A percentile compares a stretch with the other conserved stretches of the same genome.
phyloP scores from a whole-genome alignment of 1,140 invertebrate species.

The Meloidogyne chitwoodi region DNA sequence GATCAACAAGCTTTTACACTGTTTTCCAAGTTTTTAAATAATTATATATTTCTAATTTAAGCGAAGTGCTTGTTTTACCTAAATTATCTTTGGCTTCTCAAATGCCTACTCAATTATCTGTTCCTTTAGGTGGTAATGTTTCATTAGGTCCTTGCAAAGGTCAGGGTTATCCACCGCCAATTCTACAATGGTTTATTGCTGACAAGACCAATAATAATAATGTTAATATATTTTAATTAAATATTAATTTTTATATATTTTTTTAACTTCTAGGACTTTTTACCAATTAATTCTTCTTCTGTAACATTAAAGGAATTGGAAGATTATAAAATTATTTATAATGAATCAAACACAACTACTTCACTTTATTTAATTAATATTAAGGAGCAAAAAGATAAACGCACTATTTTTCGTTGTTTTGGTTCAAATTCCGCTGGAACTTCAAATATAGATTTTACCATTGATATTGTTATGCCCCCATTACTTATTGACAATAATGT shows the following conservation, averaged over 20 bases:
- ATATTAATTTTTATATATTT: neutral
- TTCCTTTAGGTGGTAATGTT: slow-evolving; percentile 42
- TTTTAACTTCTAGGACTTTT: neutral
- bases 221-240: neutral
- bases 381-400: slow-evolving; percentile 19
- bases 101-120: slow-evolving; percentile 33
- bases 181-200: slow-evolving; percentile 50
- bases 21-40: slow-evolving; percentile 34
- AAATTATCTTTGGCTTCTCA: slow-evolving; percentile 29
- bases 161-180: slow-evolving; percentile 49
- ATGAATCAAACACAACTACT: neutral
- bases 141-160: slow-evolving; percentile 39
- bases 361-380: neutral
- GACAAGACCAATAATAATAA: neutral
- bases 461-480: slow-evolving; percentile 28
- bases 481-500: neutral
- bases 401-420: slow-evolving; percentile 36
- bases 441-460: slow-evolving; percentile 37
- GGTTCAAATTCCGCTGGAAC: slow-evolving; percentile 48
- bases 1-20: slow-evolving; percentile 58
- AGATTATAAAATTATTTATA: neutral
- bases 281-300: slow-evolving; percentile 1
- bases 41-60: slow-evolving; percentile 25
- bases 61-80: slow-evolving; percentile 31
- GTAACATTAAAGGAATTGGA: neutral